Conservation (phyloP, 2,888 invertebrate genomes). For the Cantharis rufa region DNA sequence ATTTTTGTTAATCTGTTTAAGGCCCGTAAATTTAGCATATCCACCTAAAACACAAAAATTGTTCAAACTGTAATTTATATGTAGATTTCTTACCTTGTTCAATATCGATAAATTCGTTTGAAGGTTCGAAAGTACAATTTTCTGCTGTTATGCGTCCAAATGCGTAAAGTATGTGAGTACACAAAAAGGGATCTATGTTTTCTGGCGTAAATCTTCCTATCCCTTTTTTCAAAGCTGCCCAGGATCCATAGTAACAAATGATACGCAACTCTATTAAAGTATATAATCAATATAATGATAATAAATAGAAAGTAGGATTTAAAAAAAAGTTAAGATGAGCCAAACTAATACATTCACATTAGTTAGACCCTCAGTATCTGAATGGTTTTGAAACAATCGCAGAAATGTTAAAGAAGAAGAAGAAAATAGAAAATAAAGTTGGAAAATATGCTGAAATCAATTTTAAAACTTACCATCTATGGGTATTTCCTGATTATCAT, state of each 20-base stretch:
- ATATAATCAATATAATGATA: too few species aligned
- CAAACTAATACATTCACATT: too few species aligned
- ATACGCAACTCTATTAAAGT: slow-evolving; percentile 67
- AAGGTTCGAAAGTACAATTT: slow-evolving; percentile 87
- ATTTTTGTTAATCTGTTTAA: slow-evolving; percentile 91
- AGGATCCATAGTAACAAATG: slow-evolving; percentile 92
- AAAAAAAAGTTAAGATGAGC: too few species aligned
- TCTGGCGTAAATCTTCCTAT: slow-evolving; percentile 90
- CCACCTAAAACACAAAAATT: slow-evolving; percentile 66
- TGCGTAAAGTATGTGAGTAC: slow-evolving; percentile 91
- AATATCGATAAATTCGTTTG: slow-evolving; percentile 93
- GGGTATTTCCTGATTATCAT: too few species aligned
- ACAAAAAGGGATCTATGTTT: slow-evolving; percentile 92
- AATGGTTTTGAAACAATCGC: too few species aligned
- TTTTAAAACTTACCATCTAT: too few species aligned
- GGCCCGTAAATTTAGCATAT: slow-evolving; percentile 89
- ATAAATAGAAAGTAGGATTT: too few species aligned
- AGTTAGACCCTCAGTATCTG: too few species aligned
- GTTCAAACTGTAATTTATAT: background rate
- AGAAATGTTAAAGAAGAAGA: too few species aligned
- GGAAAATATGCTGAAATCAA: too few species aligned
- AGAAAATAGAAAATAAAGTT: too few species aligned
- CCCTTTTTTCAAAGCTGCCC: slow-evolving; percentile 90
- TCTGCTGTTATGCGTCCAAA: slow-evolving; percentile 91
- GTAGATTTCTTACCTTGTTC: slow-evolving; percentile 75